phyloP scores from a whole-genome alignment of 2,888 invertebrate genomes.

The Drosophila fungiperda region DNA sequence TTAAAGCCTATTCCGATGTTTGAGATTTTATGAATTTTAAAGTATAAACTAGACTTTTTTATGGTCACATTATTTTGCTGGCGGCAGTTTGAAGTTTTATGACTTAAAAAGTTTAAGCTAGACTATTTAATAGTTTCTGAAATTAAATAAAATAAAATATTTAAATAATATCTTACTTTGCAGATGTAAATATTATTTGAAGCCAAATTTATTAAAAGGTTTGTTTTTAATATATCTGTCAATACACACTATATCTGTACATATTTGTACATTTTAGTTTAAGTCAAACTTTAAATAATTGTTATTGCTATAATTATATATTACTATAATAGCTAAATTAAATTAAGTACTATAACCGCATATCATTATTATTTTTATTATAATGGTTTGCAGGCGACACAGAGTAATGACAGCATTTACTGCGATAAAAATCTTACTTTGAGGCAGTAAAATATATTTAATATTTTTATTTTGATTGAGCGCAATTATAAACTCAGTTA shows the following conservation, averaged over 20 bases:
- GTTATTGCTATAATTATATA: background rate
- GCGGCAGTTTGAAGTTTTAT: background rate
- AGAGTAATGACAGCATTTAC: background rate
- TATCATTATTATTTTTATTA: background rate
- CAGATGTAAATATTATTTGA: background rate
- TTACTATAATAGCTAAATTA: background rate
- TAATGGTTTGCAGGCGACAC: background rate
- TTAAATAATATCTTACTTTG: background rate
- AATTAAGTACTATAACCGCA: background rate
- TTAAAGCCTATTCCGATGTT: conserved; percentile 35
- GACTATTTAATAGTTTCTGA: background rate
- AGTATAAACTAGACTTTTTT: no score
- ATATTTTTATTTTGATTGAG: no score
- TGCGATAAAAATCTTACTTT: background rate
- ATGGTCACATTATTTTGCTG: background rate
- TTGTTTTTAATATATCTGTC: background rate
- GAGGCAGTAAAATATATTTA: background rate
- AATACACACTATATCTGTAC: background rate
- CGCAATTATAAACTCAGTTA: background rate
- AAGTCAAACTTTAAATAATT: background rate
- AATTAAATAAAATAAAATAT: background rate
- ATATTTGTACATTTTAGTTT: background rate
- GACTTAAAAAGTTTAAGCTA: background rate
- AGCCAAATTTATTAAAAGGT: background rate
- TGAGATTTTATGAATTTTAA: no score